Evolutionary conservation across 2,113 vertebrate genomes (phyloP), one percentile per base, ranked within the genome.

Genomic region (Scomber scombrus): DNA sequence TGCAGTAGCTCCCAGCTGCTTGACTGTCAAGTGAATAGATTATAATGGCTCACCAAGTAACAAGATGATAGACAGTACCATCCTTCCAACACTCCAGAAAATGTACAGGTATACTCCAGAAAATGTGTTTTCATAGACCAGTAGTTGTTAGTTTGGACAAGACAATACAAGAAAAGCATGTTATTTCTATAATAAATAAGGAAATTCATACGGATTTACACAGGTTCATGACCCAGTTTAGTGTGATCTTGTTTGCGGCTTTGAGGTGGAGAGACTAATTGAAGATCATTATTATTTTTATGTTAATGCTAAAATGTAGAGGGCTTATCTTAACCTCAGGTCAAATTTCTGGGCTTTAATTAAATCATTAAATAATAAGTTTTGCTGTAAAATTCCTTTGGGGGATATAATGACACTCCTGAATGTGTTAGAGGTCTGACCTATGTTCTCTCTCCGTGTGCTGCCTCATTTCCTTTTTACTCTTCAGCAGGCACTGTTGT

Each of bases 221-320:
- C 4, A 5, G 84, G 87, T 84, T 88, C 83, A 74, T 75, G 88
- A 89, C 86, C 81, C 54, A 81, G 64, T 91, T 88, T 75, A 77
- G 80, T 76, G 57, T 66, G 72, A 88, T 89, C 69, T 88, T 50
- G 19, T 75, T 68, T 60, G 55, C 12, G 1, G 23, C 79, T 88
- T 80, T 80, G 83, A 88, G 81, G 77, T 85, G 80, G 64, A 88
- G 69, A 85, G 82, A 91, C 75, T 89, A 91, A 92, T 90, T 91
- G 83, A 66, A 68, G 70, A 86, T 92, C 71, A 52, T 89, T 85
- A 84, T 85, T 83, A 88, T 88, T 89, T 90, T 89, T 84, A 83
- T 88, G 60, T 87, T 82, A 84, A 90, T 89, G 60, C 16, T 67
- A 76, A 87, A 85, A 77, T 61, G 68, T 70, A 67, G 57, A 77